phyloP scores from a whole-genome alignment of 2,797 vertebrate genomes.

The Streptopelia turtur region DNA sequence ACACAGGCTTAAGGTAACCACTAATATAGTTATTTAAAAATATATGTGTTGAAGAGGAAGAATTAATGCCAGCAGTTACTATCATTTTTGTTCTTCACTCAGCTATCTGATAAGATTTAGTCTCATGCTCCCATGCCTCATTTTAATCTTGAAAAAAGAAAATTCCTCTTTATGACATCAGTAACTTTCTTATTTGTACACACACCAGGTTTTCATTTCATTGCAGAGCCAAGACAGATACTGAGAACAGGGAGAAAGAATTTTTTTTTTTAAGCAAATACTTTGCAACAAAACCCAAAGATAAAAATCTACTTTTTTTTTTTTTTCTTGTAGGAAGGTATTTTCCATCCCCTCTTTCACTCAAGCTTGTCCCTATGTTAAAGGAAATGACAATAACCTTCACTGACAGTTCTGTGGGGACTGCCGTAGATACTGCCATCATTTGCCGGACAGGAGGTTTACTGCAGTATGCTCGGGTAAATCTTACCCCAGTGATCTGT shows the following conservation, averaged over 20 bases:
- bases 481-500: constrained; percentile 97
- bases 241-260: neutral
- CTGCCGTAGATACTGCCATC: neutral
- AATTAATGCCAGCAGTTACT: neutral
- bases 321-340: neutral
- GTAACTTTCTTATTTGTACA: neutral
- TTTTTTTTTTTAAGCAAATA: neutral
- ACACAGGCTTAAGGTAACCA: neutral
- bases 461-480: constrained; percentile 29
- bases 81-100: neutral
- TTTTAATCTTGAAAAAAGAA: neutral
- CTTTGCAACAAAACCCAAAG: neutral
- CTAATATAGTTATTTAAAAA: neutral
- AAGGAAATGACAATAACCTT: neutral
- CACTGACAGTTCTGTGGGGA: neutral
- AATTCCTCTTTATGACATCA: neutral
- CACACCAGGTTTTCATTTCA: neutral
- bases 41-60: neutral
- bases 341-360: neutral
- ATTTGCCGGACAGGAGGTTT: neutral
- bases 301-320: neutral
- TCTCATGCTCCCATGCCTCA: neutral
- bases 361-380: neutral
- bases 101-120: neutral
- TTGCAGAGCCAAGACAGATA: neutral